Conservation (phyloP, 2,888 invertebrate genomes). For the Alcis repandata region DNA sequence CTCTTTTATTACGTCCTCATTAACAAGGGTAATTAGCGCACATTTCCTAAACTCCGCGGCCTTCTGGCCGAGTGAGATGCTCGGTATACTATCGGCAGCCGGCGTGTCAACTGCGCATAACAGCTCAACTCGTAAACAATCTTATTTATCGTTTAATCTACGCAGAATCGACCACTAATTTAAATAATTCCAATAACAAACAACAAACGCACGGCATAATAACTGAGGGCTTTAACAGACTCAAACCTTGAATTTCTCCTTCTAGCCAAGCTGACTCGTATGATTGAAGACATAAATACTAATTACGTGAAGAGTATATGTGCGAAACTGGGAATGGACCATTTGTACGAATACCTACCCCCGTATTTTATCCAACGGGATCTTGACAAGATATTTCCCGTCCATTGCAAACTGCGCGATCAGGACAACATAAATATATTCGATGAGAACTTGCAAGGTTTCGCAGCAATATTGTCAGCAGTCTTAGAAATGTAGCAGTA, state of each 20-base stretch:
- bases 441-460: conserved; percentile 84
- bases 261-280: conserved; percentile 65
- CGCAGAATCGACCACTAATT: conserved; percentile 13
- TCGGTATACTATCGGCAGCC: conserved; percentile 22
- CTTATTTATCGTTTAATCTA: conserved; percentile 16
- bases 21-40: conserved; percentile 72
- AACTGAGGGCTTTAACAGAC: not conserved
- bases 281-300: conserved; percentile 60
- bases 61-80: conserved; percentile 55
- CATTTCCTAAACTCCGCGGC: conserved; percentile 66
- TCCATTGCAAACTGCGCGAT: conserved; percentile 61
- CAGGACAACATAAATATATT: conserved; percentile 64
- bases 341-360: conserved; percentile 54
- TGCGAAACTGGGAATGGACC: conserved; percentile 46
- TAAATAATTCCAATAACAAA: conserved; percentile 27
- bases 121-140: conserved; percentile 12
- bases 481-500: conserved; percentile 73
- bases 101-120: conserved; percentile 23
- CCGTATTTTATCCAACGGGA: conserved; percentile 69
- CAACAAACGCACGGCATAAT: not conserved
- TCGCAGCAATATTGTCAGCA: conserved; percentile 74
- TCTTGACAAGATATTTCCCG: conserved; percentile 59
- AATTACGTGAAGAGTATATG: conserved; percentile 46
- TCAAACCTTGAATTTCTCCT: conserved; percentile 11
- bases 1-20: conserved; percentile 75